Percentiles rank a stretch among this genome's conserved stretches.
These are phyloP conservation scores for Serrognathus titanus DNA, from an alignment of 2,888 invertebrate species.

Conservation along the genomic window DNA sequence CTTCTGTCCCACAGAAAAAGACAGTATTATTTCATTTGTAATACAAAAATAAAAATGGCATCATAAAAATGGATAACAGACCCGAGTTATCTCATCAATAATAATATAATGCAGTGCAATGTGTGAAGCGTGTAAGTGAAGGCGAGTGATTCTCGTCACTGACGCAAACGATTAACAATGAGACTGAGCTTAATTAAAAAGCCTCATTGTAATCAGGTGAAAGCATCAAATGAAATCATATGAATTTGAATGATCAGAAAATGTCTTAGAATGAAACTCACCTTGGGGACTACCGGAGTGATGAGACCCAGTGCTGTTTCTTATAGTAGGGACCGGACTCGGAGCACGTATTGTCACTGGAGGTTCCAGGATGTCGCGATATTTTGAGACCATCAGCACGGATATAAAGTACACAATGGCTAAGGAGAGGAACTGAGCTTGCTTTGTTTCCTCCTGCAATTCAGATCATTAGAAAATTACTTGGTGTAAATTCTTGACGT, in stretches of 20 bases:
- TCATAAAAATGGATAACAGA: no score
- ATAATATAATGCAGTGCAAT: slow-evolving; percentile 13
- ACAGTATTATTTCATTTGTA: slow-evolving; percentile 2
- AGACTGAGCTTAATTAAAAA: neutral
- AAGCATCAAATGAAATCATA: neutral
- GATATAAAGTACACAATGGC: slow-evolving; percentile 99
- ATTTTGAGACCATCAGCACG: slow-evolving; percentile 99
- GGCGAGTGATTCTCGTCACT: slow-evolving; percentile 12
- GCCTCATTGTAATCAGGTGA: neutral
- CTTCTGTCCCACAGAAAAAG: slow-evolving; percentile 37
- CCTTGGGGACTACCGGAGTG: slow-evolving; percentile 60
- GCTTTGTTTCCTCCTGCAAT: slow-evolving; percentile 97
- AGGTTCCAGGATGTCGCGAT: slow-evolving; percentile 97
- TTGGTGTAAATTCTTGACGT: slow-evolving; percentile 21
- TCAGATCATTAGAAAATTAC: slow-evolving; percentile 31
- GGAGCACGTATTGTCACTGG: slow-evolving; percentile 69
- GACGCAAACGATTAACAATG: neutral
- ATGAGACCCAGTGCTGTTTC: slow-evolving; percentile 55
- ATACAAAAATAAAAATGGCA: neutral
- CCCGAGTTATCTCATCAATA: no score
- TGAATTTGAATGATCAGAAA: neutral
- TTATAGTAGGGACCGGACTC: slow-evolving; percentile 56
- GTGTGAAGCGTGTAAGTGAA: slow-evolving; percentile 27
- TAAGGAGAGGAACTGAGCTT: slow-evolving; percentile 97
- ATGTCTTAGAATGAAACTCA: slow-evolving; percentile 35